Percentiles rank a stretch among this genome's conserved stretches.
Evolutionary conservation across 2,113 vertebrate species (phyloP).

Genomic region (Lycocorax pyrrhopterus): DNA sequence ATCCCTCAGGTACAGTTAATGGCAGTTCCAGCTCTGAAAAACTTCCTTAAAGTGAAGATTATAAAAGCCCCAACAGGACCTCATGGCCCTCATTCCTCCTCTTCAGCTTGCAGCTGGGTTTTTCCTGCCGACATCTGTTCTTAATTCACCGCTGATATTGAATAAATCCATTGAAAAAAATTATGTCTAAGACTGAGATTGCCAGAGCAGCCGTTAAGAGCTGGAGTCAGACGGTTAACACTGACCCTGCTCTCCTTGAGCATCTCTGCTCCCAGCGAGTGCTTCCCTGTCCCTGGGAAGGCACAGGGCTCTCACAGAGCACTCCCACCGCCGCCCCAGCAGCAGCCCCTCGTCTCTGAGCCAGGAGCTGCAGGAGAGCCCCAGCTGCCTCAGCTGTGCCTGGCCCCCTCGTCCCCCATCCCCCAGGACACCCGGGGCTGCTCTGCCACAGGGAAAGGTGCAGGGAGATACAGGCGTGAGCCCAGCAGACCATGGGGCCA

Average conservation of each 20-base stretch:
- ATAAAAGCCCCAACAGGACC: neutral
- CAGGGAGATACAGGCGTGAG: neutral
- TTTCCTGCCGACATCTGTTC: neutral
- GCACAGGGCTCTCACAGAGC: neutral
- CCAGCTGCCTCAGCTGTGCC: neutral
- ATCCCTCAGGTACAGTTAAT: neutral
- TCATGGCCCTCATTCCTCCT: neutral
- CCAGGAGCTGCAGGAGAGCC: neutral
- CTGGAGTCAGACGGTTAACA: neutral
- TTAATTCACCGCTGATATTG: neutral
- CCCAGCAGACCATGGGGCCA: neutral
- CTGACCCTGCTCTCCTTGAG: neutral
- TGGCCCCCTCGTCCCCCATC: accelerated
- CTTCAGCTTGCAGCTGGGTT: neutral
- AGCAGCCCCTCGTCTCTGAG: neutral
- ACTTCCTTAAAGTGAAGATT: neutral
- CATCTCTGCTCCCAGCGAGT: neutral
- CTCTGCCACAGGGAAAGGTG: neutral
- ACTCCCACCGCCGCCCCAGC: accelerated
- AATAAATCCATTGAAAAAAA: neutral
- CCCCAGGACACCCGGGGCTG: neutral
- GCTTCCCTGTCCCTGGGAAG: neutral
- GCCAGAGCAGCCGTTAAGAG: neutral
- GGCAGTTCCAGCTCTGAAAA: neutral
- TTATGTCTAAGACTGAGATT: neutral